These are phyloP conservation scores for Stegostoma tigrinum DNA, from an alignment of 2,113 vertebrate species.

Conservation along the genomic window DNA sequence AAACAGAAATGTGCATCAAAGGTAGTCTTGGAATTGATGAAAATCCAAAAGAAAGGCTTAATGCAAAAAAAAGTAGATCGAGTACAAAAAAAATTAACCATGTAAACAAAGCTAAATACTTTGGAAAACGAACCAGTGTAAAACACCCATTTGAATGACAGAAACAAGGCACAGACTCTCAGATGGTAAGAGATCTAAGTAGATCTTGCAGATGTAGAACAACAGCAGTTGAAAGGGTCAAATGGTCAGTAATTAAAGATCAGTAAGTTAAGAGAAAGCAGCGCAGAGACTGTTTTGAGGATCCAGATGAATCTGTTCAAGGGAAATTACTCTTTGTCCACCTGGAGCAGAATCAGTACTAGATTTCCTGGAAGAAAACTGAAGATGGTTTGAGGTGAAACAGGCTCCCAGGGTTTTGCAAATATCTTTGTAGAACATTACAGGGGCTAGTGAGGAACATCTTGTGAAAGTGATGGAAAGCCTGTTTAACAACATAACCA, in stretches of 20 bases:
- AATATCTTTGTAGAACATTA: background rate
- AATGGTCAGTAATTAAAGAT: background rate
- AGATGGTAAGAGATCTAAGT: background rate
- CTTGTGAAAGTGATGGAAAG: background rate
- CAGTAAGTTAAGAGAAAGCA: background rate
- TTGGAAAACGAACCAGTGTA: background rate
- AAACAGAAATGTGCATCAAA: background rate
- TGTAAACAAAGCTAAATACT: background rate
- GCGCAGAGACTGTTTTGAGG: background rate
- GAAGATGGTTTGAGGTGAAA: background rate
- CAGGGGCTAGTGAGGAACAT: background rate
- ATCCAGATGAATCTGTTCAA: background rate
- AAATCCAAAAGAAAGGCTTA: background rate
- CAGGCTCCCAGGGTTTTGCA: background rate
- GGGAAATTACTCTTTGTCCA: background rate
- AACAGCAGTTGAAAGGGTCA: too few relatives aligned
- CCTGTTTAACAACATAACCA: background rate
- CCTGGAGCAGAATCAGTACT: background rate
- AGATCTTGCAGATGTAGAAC: background rate
- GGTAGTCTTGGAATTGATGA: background rate
- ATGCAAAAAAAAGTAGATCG: background rate
- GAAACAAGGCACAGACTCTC: background rate
- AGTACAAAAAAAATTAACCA: background rate
- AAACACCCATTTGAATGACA: background rate
- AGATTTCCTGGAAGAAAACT: background rate